Base-by-base conservation (phyloP, 2,888 invertebrate species). In the Spisula solida region DNA sequence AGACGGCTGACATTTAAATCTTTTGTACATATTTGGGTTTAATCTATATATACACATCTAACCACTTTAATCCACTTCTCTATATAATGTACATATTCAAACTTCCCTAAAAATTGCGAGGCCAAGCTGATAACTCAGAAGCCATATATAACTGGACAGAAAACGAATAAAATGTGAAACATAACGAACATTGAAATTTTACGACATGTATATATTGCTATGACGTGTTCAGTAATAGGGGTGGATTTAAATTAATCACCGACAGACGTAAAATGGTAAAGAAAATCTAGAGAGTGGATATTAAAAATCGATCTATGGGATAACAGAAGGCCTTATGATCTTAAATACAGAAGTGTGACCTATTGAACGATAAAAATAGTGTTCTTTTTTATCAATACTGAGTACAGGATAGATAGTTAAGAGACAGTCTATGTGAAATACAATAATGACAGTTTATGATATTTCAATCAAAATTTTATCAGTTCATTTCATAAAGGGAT, bases 281-380 rank as follows among this genome's bases (percentile, higher is more conserved):
- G 75, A 14, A 75, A 75, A 75, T 75, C 75, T 31, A 31, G 75
- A 16, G 60, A 82, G 60, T 60, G 55, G 82, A 83, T 70, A 83
- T 83, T 83, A 41, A 83, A 41, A 83, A 34, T 70, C 48, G 83
- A 83, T 83, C 70, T 75, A 75, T 25, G n/a, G 51, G 83, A 83
- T 83, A 25, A 83, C 48, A 14, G 20, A 34, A 85, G 85, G 78
- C 56, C 60, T 41, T 85, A 18, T 85, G 85, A 85, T 79, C 85
- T 79, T 85, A 34, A 41, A 84, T 78, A 47, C 55, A 51, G 51
- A 56, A 51, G 18, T 56, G 25, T 34, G 75, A 75, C 75, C 75
- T 75, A 75, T 31, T 31, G 29, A 34, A 75, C 75, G 75, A 75
- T 75, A 75, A 75, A 75, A 29, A 16, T 31, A 34, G 34, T 16